phyloP scores from a whole-genome alignment of 2,113 vertebrate genomes.

The Junco hyemalis region DNA sequence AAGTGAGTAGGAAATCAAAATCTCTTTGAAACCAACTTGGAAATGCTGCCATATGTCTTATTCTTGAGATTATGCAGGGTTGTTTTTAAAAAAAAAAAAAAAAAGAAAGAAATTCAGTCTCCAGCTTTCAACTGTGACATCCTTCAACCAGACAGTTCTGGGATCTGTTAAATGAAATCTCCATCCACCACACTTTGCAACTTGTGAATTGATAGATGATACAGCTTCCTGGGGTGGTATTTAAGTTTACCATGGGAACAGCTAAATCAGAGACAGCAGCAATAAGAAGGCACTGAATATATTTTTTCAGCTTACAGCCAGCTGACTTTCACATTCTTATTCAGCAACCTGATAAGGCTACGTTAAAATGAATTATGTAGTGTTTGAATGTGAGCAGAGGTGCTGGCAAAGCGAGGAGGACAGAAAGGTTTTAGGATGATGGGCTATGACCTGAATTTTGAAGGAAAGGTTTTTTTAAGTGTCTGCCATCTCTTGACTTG shows the following conservation, averaged over 20 bases:
- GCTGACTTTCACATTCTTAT: conserved; percentile 39
- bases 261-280: conserved; percentile 37
- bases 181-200: conserved; percentile 25
- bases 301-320: not conserved
- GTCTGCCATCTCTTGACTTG: not conserved
- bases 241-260: conserved; percentile 51
- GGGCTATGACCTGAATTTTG: not conserved
- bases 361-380: conserved; percentile 33
- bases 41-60: conserved; percentile 40
- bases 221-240: conserved; percentile 21
- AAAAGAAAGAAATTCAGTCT: not conserved
- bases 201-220: conserved; percentile 37
- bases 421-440: not conserved
- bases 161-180: conserved; percentile 37
- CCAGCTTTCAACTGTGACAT: conserved; percentile 14
- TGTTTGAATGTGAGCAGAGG: conserved; percentile 4
- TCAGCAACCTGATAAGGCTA: conserved; percentile 33
- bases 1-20: conserved; percentile 40
- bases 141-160: conserved; percentile 26
- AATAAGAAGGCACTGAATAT: conserved; percentile 20
- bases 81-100: not conserved
- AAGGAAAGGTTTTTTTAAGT: not conserved
- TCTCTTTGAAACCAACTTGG: conserved; percentile 13
- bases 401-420: conserved; percentile 1
- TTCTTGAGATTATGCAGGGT: not conserved